phyloP scores from a whole-genome alignment of 1,140 invertebrate species.

The Lepidurus couesii region DNA sequence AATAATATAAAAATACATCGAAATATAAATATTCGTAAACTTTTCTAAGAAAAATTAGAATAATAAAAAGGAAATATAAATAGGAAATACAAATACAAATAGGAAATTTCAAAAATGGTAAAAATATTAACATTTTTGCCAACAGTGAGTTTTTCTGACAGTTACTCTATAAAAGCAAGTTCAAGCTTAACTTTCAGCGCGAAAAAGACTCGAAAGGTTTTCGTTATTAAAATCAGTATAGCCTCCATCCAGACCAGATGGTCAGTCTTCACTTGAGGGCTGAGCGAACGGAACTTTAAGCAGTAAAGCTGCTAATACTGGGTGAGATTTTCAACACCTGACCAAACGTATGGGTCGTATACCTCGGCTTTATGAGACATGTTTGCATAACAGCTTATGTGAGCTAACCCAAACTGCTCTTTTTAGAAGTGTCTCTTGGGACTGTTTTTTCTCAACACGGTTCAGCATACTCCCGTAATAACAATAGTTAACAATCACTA shows the following conservation, averaged over 20 bases:
- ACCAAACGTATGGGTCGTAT: constrained; percentile 17
- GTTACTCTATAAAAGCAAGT: too few relatives aligned
- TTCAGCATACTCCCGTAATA: neutral
- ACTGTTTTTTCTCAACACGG: neutral
- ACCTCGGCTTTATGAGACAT: constrained; percentile 21
- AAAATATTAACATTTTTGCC: too few relatives aligned
- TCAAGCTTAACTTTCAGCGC: too few relatives aligned
- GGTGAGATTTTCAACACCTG: constrained; percentile 21
- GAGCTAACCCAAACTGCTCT: neutral
- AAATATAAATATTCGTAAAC: neutral
- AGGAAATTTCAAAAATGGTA: neutral
- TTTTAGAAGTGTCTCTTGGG: neutral
- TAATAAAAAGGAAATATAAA: neutral
- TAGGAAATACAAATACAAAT: neutral
- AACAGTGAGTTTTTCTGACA: too few relatives aligned
- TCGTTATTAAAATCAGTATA: neutral
- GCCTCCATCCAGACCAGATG: neutral
- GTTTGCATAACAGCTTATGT: constrained; percentile 22
- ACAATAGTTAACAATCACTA: constrained; percentile 2
- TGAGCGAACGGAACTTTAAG: neutral
- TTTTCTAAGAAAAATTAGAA: neutral
- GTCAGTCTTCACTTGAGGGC: neutral
- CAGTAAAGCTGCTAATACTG: constrained; percentile 16
- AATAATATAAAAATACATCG: neutral
- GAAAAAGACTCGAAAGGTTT: too few relatives aligned